Conservation (phyloP, 1,140 invertebrate species). For the Phortica variegata region DNA sequence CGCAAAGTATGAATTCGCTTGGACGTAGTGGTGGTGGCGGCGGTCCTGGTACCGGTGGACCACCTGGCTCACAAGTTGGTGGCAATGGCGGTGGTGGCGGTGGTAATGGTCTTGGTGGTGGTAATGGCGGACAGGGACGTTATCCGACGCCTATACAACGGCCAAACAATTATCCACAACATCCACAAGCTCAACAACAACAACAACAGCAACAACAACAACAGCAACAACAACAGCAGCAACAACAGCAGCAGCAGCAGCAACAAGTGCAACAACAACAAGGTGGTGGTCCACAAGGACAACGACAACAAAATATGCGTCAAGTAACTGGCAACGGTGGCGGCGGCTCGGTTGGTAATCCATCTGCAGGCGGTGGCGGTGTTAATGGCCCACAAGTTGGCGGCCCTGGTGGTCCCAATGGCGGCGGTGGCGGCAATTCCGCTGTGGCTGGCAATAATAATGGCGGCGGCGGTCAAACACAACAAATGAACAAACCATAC, state of each 20-base stretch:
- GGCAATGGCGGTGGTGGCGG: constrained; percentile 30
- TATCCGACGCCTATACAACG: constrained; percentile 56
- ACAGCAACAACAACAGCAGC: constrained; percentile 56
- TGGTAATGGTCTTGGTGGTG: constrained; percentile 39
- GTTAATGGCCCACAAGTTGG: constrained; percentile 32
- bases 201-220: constrained; percentile 49
- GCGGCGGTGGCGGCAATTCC: constrained; percentile 35
- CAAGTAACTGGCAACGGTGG: constrained; percentile 43
- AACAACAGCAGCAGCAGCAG: constrained; percentile 40
- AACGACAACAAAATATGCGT: constrained; percentile 49
- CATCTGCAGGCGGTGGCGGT: constrained; percentile 20
- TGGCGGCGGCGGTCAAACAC: constrained; percentile 24
- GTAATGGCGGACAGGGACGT: constrained; percentile 42
- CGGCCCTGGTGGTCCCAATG: constrained; percentile 30
- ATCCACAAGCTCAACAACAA: constrained; percentile 49
- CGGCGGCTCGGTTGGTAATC: constrained; percentile 15
- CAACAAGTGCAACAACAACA: constrained; percentile 32
- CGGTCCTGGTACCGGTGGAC: constrained; percentile 18
- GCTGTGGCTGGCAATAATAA: too few species aligned
- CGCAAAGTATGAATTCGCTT: constrained; percentile 46
- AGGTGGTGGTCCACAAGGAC: constrained; percentile 32
- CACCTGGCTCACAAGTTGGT: constrained; percentile 21
- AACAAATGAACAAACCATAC: constrained; percentile 50
- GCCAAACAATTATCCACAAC: constrained; percentile 59
- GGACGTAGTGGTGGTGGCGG: constrained; percentile 29